phyloP scores from a whole-genome alignment of 2,113 vertebrate genomes.

The Hippocampus mohnikei region DNA sequence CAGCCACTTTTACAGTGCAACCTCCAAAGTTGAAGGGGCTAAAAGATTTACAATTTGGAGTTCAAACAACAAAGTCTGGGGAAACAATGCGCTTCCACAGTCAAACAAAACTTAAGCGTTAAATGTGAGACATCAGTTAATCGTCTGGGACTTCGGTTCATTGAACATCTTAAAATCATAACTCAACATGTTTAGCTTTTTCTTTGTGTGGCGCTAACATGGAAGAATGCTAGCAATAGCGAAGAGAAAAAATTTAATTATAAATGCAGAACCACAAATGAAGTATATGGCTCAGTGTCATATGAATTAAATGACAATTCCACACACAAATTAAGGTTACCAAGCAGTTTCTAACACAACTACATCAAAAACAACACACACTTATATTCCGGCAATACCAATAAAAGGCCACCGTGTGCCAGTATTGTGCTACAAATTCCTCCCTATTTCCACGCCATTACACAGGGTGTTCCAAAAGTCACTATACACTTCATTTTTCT shows the following conservation, averaged over 20 bases:
- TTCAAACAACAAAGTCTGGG: not conserved
- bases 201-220: not conserved
- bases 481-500: not conserved
- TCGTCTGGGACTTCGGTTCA: not conserved
- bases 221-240: not conserved
- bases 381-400: not conserved
- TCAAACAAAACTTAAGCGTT: conserved; percentile 1
- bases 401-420: not conserved
- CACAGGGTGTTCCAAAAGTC: not conserved
- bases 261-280: not conserved
- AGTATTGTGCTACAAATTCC: not conserved
- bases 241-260: not conserved
- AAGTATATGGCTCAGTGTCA: not conserved
- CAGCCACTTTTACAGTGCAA: not conserved
- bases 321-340: not conserved
- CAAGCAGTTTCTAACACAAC: not conserved
- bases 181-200: not conserved
- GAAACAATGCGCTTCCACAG: not conserved
- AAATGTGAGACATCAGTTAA: not conserved
- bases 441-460: not conserved
- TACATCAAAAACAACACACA: not conserved
- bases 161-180: not conserved
- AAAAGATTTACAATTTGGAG: not conserved
- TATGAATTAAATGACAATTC: not conserved
- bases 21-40: not conserved